Evolutionary conservation across 2,888 invertebrate species (phyloP).

Genomic region (Leptopilina myrica): DNA sequence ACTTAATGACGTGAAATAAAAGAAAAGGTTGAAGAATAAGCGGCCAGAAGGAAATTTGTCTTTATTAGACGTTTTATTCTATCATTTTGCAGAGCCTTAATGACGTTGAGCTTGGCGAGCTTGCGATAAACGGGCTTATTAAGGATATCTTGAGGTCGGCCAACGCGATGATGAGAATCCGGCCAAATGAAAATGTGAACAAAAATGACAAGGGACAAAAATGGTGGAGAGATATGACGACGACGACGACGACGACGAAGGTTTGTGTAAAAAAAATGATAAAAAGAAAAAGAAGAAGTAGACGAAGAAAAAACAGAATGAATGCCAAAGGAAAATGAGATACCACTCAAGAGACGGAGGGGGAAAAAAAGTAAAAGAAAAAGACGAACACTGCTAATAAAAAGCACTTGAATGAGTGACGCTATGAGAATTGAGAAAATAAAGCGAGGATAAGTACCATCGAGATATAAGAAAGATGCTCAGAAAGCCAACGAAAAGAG

Average conservation of each 20-base stretch:
- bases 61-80: conserved; percentile 48
- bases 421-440: background rate
- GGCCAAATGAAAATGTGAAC: conserved; percentile 35
- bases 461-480: background rate
- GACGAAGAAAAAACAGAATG: background rate
- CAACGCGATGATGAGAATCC: conserved; percentile 31
- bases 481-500: background rate
- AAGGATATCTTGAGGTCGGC: conserved; percentile 40
- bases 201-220: conserved; percentile 35
- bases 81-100: conserved; percentile 37
- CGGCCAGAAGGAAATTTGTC: conserved; percentile 46
- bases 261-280: background rate
- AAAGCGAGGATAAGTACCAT: conserved; percentile 20
- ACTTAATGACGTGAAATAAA: conserved; percentile 11
- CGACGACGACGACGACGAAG: background rate
- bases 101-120: conserved; percentile 38
- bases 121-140: conserved; percentile 40
- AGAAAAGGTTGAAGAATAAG: background rate
- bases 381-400: background rate
- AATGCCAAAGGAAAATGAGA: conserved; percentile 23
- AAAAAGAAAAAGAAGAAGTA: too few species aligned
- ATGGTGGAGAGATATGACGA: conserved; percentile 14
- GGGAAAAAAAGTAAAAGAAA: background rate
- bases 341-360: background rate
- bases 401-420: background rate